Evolutionary conservation across 1,140 invertebrate species (phyloP).

Genomic region (Drosophila neocordata): DNA sequence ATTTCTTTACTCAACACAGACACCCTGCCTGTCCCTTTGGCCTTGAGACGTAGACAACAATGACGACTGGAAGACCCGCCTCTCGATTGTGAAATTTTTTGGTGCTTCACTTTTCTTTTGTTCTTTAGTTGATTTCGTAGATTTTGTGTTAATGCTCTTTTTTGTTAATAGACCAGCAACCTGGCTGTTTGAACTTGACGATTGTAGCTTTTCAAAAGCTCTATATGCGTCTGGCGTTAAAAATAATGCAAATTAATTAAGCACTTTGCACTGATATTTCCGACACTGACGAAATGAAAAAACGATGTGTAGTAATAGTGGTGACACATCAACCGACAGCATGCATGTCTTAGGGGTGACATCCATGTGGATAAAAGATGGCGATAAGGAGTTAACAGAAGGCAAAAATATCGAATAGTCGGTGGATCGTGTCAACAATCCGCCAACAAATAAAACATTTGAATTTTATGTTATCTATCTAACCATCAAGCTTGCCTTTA

Average conservation of each 20-base stretch:
- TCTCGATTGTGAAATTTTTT: constrained; percentile 41
- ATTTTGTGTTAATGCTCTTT: neutral
- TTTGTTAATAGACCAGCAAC: constrained; percentile 21
- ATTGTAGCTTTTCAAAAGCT: constrained; percentile 49
- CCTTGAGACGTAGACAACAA: constrained; percentile 15
- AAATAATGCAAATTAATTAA: constrained; percentile 62
- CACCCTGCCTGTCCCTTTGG: constrained; percentile 33
- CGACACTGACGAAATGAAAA: constrained; percentile 51
- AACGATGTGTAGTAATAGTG: constrained; percentile 16
- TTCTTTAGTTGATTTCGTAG: constrained; percentile 15
- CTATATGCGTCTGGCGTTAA: constrained; percentile 28
- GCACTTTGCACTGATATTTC: constrained; percentile 40
- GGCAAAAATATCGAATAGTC: neutral
- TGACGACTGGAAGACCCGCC: constrained; percentile 10
- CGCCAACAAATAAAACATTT: too few relatives aligned
- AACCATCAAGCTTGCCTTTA: too few relatives aligned
- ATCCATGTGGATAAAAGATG: neutral
- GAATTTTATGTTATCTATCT: too few relatives aligned
- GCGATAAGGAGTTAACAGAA: neutral
- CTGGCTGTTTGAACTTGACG: constrained; percentile 31
- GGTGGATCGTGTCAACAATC: too few relatives aligned
- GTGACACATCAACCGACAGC: neutral
- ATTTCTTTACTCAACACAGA: constrained; percentile 46
- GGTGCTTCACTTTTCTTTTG: constrained; percentile 3
- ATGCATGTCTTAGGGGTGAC: neutral